These are phyloP conservation scores for Pseudomugil tenellus DNA, from an alignment of 2,797 vertebrate genomes.

Conservation along the genomic window DNA sequence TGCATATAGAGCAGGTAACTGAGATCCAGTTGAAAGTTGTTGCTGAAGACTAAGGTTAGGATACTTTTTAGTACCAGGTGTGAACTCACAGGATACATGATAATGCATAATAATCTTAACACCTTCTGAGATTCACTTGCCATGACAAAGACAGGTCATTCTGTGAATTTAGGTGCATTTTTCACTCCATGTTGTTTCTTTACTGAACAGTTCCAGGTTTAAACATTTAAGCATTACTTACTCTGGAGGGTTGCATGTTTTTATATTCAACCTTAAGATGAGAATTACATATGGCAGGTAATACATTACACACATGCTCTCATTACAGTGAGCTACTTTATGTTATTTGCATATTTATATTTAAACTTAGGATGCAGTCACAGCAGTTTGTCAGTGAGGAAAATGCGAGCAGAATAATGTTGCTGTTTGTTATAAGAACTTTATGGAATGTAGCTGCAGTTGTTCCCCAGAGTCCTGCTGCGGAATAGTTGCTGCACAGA, in stretches of 20 bases:
- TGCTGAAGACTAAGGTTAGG: not conserved
- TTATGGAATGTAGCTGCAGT: constrained; percentile 18
- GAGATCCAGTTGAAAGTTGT: not conserved
- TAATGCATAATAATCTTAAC: not conserved
- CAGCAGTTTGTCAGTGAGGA: constrained; percentile 1
- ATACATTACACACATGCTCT: not conserved
- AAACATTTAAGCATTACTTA: too few relatives aligned
- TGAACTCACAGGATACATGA: not conserved
- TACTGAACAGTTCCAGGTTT: constrained; percentile 3
- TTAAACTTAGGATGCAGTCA: not conserved
- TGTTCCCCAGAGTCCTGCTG: constrained; percentile 10
- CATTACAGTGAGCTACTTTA: not conserved
- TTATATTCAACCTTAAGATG: not conserved
- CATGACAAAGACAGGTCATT: not conserved
- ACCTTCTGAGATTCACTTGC: not conserved
- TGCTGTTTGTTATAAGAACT: constrained; percentile 26
- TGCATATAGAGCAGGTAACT: not conserved
- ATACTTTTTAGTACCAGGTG: not conserved
- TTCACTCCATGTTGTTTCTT: not conserved
- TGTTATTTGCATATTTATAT: not conserved
- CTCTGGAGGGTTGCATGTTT: not conserved
- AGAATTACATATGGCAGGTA: not conserved
- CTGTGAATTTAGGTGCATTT: not conserved
- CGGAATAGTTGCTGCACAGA: not conserved
- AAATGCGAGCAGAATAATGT: not conserved